Conservation (phyloP, 2,888 invertebrate species). For the Coleophora deauratella region DNA sequence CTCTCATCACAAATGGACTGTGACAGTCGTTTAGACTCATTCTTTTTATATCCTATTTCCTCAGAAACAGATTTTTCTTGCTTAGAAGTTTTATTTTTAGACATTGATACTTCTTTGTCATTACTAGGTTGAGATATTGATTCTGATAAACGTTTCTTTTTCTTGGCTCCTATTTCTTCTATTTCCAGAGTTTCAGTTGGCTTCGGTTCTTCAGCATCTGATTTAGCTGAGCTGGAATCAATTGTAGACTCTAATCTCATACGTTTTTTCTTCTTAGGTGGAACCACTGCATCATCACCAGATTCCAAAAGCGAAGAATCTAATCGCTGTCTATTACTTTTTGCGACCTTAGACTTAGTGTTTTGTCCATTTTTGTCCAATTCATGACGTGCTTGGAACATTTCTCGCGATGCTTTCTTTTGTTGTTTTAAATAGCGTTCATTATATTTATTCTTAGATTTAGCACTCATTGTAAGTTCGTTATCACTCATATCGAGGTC, state of each 20-base stretch:
- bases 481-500: constrained; percentile 58
- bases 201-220: constrained; percentile 11
- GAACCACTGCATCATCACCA: constrained; percentile 24
- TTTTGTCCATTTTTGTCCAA: constrained; percentile 25
- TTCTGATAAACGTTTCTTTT: constrained; percentile 2
- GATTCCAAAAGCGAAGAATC: constrained; percentile 38
- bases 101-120: not conserved
- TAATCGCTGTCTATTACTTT: constrained; percentile 30
- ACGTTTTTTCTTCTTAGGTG: constrained; percentile 38
- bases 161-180: constrained; percentile 1
- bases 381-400: constrained; percentile 57
- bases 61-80: not conserved
- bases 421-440: constrained; percentile 55
- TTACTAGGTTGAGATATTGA: not conserved
- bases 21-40: constrained; percentile 4
- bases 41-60: not conserved
- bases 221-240: constrained; percentile 23
- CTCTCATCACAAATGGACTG: constrained; percentile 32
- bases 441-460: constrained; percentile 59
- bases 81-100: not conserved
- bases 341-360: constrained; percentile 21
- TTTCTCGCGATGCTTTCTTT: constrained; percentile 59
- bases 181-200: not conserved
- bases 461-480: constrained; percentile 53
- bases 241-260: constrained; percentile 47